phyloP scores from a whole-genome alignment of 92 coral and sea anemone species.

The Paragorgia papillata region DNA sequence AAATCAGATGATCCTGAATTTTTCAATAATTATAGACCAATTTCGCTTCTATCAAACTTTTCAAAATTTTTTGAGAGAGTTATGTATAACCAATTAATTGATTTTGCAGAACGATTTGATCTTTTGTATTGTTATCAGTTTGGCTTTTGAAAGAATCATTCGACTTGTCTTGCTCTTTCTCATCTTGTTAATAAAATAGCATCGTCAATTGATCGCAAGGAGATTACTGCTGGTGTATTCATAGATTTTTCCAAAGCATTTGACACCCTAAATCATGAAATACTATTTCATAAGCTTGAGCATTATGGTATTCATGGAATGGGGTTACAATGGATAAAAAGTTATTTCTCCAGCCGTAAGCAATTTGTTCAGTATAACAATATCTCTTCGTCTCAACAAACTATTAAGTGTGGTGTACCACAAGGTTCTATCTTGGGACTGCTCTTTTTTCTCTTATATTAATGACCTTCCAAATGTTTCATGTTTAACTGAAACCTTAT shows the following conservation, averaged over 20 bases:
- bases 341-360: constrained; percentile 46
- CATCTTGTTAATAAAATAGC: constrained; percentile 38
- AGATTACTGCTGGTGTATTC: constrained; percentile 47
- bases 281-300: constrained; percentile 31
- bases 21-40: constrained; percentile 50
- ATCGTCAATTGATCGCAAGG: constrained; percentile 43
- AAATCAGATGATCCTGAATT: constrained; percentile 34
- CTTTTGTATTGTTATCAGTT: constrained; percentile 35
- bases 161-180: neutral
- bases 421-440: constrained; percentile 55
- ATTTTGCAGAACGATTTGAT: neutral
- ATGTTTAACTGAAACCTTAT: constrained; percentile 7
- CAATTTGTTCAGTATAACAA: constrained; percentile 49
- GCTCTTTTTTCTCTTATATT: constrained; percentile 34
- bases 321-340: constrained; percentile 45
- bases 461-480: constrained; percentile 28
- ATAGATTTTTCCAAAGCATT: constrained; percentile 59
- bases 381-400: constrained; percentile 23
- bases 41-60: constrained; percentile 41
- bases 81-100: constrained; percentile 1
- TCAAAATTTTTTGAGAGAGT: constrained; percentile 42
- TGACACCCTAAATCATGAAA: constrained; percentile 45
- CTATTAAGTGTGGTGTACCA: constrained; percentile 36
- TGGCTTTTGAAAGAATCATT: constrained; percentile 30
- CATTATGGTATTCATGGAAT: constrained; percentile 47